phyloP scores from a whole-genome alignment of 2,888 invertebrate species.

The Dorcus parallelipipedus region DNA sequence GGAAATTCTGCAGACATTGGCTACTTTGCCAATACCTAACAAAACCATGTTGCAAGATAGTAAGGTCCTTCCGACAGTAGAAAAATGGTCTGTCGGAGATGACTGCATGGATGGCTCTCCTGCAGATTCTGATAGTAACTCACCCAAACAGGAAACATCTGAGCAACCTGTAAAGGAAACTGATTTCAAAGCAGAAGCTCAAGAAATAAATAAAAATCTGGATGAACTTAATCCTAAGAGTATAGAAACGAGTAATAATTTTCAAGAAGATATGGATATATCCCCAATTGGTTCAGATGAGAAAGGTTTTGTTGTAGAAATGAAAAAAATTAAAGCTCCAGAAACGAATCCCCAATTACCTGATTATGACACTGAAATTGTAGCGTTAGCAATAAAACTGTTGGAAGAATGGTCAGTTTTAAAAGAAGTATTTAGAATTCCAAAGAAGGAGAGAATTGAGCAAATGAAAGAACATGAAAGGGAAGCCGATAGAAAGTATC shows the following conservation, averaged over 20 bases:
- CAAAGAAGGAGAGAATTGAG: conserved; percentile 89
- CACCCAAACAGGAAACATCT: conserved; percentile 38
- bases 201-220: conserved; percentile 6
- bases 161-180: conserved; percentile 6
- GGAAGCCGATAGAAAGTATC: conserved; percentile 68
- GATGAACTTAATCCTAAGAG: conserved; percentile 6
- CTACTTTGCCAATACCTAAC: conserved; percentile 86
- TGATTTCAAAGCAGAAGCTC: conserved; percentile 6
- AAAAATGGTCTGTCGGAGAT: conserved; percentile 68
- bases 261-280: conserved; percentile 22
- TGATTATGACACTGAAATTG: conserved; percentile 51
- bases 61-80: conserved; percentile 79
- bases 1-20: conserved; percentile 74
- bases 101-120: conserved; percentile 43
- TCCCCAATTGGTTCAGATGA: conserved; percentile 20
- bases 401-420: conserved; percentile 72
- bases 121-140: conserved; percentile 45
- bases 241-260: neutral
- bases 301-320: conserved; percentile 25
- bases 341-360: conserved; percentile 19
- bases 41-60: conserved; percentile 91
- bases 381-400: conserved; percentile 60
- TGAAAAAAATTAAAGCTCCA: conserved; percentile 34
- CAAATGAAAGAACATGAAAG: conserved; percentile 94
- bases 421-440: conserved; percentile 83